These are phyloP conservation scores for Prunella strophiata DNA, from an alignment of 2,797 vertebrate species.

Conservation along the genomic window DNA sequence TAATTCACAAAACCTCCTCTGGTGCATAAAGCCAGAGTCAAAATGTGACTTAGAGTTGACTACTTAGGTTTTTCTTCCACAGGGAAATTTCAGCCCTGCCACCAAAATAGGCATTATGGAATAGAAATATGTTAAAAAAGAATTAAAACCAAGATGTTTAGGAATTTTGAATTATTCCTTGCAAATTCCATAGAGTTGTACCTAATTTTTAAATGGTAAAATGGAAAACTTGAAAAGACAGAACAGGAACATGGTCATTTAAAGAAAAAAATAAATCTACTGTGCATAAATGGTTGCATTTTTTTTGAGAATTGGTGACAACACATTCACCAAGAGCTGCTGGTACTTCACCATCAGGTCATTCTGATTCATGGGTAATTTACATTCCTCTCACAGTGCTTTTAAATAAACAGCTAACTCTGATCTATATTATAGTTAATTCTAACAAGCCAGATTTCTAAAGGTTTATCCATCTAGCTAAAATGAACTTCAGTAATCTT, in stretches of 20 bases:
- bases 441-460: slow-evolving; percentile 68
- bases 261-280: background rate
- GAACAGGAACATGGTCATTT: background rate
- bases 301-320: background rate
- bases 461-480: slow-evolving; percentile 66
- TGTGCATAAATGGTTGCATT: background rate
- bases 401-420: slow-evolving; percentile 57
- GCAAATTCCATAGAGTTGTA: background rate
- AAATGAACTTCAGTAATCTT: slow-evolving; percentile 78
- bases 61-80: background rate
- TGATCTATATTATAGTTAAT: slow-evolving; percentile 56
- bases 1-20: background rate
- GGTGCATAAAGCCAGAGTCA: background rate
- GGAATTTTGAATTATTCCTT: background rate
- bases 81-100: background rate
- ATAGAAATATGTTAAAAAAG: background rate
- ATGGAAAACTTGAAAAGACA: background rate
- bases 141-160: background rate
- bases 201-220: background rate
- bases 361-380: slow-evolving; percentile 6
- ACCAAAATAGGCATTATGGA: background rate
- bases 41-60: background rate
- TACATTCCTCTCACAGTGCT: slow-evolving; percentile 5
- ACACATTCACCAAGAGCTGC: background rate
- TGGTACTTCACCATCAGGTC: background rate